A percentile compares a stretch with the other conserved stretches of the same genome.
These are phyloP conservation scores for Lacanobia oleracea DNA, from an alignment of 2,888 invertebrate species.

Conservation along the genomic window DNA sequence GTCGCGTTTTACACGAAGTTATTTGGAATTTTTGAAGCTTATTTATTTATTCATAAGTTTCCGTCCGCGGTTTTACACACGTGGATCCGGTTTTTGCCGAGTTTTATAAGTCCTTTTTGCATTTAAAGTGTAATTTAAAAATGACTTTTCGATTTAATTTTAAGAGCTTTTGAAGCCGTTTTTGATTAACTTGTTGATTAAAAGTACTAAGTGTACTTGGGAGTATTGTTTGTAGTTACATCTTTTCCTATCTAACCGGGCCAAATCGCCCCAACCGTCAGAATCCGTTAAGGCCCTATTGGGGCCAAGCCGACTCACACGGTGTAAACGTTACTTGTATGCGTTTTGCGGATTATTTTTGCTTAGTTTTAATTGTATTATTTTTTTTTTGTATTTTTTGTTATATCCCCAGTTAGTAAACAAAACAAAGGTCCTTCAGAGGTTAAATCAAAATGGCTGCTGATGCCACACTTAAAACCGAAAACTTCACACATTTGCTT, in stretches of 20 bases:
- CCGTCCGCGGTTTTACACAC: constrained; percentile 45
- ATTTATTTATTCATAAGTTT: constrained; percentile 64
- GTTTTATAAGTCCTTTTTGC: constrained; percentile 38
- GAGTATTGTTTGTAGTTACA: neutral
- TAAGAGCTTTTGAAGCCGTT: neutral
- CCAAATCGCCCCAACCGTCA: too few species aligned
- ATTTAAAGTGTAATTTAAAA: constrained; percentile 53
- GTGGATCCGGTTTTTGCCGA: constrained; percentile 42
- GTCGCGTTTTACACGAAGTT: constrained; percentile 65
- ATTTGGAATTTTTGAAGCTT: constrained; percentile 59
- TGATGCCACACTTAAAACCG: neutral
- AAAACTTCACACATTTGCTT: constrained; percentile 16
- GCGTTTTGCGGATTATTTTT: too few species aligned
- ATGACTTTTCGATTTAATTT: constrained; percentile 30
- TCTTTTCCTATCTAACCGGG: too few species aligned
- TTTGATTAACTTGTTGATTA: constrained; percentile 16
- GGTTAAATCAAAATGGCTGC: neutral
- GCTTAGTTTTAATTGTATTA: too few species aligned
- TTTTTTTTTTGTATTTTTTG: too few species aligned
- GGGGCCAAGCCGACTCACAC: too few species aligned
- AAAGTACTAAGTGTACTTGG: constrained; percentile 2
- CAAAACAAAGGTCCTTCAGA: too few species aligned
- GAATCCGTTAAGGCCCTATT: too few species aligned
- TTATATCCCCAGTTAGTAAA: too few species aligned
- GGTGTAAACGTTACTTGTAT: too few species aligned